These are phyloP conservation scores for Pithys albifrons DNA, from an alignment of 2,113 vertebrate genomes.

Conservation along the genomic window DNA sequence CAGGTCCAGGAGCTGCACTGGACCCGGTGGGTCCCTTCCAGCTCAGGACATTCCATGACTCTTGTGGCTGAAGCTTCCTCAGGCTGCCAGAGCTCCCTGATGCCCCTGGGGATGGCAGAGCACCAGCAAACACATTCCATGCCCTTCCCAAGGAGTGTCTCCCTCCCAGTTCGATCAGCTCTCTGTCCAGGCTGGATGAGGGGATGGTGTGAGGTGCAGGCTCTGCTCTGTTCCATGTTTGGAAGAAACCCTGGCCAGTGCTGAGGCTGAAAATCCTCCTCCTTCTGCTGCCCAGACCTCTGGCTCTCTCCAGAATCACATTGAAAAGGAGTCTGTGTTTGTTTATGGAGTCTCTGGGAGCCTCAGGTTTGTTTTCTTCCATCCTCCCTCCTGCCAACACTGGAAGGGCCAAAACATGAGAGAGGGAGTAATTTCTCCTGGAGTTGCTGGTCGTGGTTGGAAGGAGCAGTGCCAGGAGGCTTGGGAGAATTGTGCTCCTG, in stretches of 20 bases:
- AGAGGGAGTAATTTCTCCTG: slow-evolving; percentile 3
- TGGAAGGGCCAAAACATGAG: slow-evolving; percentile 36
- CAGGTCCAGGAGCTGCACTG: background rate
- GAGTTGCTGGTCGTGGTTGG: background rate
- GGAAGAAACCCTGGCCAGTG: background rate
- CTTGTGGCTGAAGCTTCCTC: background rate
- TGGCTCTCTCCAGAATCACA: background rate
- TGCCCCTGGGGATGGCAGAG: background rate
- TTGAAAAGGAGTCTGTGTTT: slow-evolving; percentile 24
- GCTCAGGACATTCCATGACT: background rate
- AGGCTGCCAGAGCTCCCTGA: background rate
- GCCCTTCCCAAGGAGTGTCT: background rate
- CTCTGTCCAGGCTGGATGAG: background rate
- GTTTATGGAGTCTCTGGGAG: slow-evolving; percentile 44
- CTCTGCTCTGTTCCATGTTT: background rate
- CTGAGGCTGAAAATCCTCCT: background rate
- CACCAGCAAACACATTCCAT: background rate
- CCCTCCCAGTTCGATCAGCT: background rate
- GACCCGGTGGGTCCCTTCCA: background rate
- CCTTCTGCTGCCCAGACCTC: background rate
- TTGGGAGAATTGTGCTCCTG: slow-evolving; percentile 29
- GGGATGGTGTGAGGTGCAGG: background rate
- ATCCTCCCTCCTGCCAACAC: background rate
- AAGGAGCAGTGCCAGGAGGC: slow-evolving; percentile 12
- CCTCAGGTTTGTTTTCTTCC: slow-evolving; percentile 31